Percentiles rank a stretch among this genome's conserved stretches.
phyloP scores from a whole-genome alignment of 2,797 vertebrate species.

The Varecia variegata region DNA sequence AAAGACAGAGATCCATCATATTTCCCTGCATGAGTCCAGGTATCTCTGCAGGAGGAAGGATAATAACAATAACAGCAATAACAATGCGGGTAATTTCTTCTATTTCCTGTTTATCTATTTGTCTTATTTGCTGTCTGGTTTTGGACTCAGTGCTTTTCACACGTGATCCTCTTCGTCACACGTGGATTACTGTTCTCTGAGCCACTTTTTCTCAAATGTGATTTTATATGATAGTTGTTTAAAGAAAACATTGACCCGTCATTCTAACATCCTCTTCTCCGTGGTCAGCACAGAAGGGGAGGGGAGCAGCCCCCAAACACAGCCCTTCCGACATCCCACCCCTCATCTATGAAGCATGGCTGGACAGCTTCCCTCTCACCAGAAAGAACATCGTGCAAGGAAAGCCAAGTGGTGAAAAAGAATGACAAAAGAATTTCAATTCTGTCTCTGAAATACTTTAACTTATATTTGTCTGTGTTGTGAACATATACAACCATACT shows the following conservation, averaged over 20 bases:
- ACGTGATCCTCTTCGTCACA: neutral
- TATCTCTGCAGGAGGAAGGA: neutral
- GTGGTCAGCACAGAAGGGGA: constrained; percentile 24
- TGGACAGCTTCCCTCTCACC: constrained; percentile 43
- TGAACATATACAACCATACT: neutral
- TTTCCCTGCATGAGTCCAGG: neutral
- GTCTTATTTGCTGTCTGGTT: neutral
- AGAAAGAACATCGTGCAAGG: constrained; percentile 34
- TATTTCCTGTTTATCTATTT: constrained; percentile 14
- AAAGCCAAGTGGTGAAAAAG: constrained; percentile 48
- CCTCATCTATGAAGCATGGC: neutral
- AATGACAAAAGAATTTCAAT: neutral
- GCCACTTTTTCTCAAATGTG: constrained; percentile 42
- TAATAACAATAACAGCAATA: neutral
- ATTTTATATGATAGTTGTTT: constrained; percentile 55
- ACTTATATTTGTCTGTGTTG: neutral
- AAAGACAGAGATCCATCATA: neutral
- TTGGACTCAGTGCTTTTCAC: neutral
- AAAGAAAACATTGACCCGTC: constrained; percentile 16
- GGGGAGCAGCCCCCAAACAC: neutral
- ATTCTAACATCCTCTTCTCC: constrained; percentile 16
- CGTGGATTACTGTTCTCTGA: constrained; percentile 9
- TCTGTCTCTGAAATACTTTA: constrained; percentile 3
- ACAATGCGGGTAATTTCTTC: neutral
- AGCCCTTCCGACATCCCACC: neutral